Base-by-base conservation (phyloP, 1,140 invertebrate species). In the Latrodectus geometricus region DNA sequence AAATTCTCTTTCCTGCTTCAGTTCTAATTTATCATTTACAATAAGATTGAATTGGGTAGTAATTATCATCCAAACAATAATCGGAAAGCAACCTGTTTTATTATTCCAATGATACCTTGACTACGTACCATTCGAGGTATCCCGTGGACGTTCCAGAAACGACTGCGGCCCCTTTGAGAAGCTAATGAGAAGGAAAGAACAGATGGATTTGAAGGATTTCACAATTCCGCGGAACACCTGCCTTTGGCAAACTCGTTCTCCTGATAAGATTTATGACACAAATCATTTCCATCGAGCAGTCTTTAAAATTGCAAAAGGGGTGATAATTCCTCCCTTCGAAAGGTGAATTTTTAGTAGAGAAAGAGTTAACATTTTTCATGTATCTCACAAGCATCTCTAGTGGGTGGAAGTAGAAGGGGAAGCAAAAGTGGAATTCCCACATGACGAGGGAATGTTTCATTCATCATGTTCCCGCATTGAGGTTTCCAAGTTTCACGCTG, bases 231-330 rank as follows among this genome's bases (percentile, higher is more conserved):
- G 49, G 68, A 52, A 52, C 79, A 82, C 69, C 79, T 82, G 79
- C 35, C 52, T 73, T n/a, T 84, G 73, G 81, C 73, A 84, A 84
- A 56, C 48, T 54, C n/a, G 56, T 70, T 15, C 65, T 50, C 17
- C 70, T 56, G 73, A 84, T 74, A 84, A 84, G 81, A 84, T 84
- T 84, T 84, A 84, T 84, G 81, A 84, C 81, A 75, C 23, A 84
- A 84, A 82, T 82, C 73, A 84, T 84, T 84, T 84, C 20, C 54
- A 72, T 54, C 81, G 72, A 52, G 73, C 50, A 48, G 81, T 75
- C 73, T 68, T 61, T 50, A 84, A 76, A 84, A 11, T 61, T 17
- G 17, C 72, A 56, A 54, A 68, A 75, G 70, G 81, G 73, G 73
- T 76, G 73, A 84, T 76, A 84, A 84, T 84, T 84, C 54, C 81